Conservation (phyloP, 2,888 invertebrate genomes). For the Odontocerum albicorne region DNA sequence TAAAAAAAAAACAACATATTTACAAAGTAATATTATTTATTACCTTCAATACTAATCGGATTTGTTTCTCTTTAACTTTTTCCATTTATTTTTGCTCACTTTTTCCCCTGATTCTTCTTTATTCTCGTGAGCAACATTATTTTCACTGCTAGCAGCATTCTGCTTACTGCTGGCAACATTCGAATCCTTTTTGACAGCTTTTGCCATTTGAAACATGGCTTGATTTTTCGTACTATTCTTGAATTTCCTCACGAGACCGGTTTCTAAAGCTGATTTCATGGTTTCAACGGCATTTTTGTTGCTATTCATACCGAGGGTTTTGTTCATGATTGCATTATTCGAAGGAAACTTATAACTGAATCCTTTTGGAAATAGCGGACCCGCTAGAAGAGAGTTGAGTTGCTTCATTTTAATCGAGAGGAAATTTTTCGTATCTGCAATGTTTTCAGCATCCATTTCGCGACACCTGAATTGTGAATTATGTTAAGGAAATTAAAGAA, state of each 20-base stretch:
- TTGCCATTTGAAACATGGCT: slow-evolving; percentile 46
- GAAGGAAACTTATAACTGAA: slow-evolving; percentile 67
- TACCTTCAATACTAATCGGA: neutral
- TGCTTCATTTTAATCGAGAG: slow-evolving; percentile 56
- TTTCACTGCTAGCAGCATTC: neutral
- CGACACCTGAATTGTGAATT: slow-evolving; percentile 39
- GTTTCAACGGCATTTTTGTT: slow-evolving; percentile 52
- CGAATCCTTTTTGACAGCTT: slow-evolving; percentile 36
- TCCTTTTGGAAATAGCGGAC: slow-evolving; percentile 67
- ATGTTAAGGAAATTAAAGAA: slow-evolving; percentile 18
- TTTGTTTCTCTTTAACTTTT: slow-evolving; percentile 29
- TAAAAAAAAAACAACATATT: too few relatives aligned
- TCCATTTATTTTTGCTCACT: slow-evolving; percentile 35
- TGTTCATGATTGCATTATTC: slow-evolving; percentile 43
- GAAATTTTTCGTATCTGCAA: slow-evolving; percentile 51
- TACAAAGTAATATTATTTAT: too few relatives aligned
- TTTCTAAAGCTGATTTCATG: slow-evolving; percentile 52
- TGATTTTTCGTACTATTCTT: slow-evolving; percentile 53
- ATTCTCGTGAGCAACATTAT: neutral
- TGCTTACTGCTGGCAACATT: neutral
- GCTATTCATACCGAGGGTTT: slow-evolving; percentile 39
- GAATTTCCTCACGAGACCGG: slow-evolving; percentile 50
- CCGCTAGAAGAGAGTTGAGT: slow-evolving; percentile 54
- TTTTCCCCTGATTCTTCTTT: slow-evolving; percentile 8
- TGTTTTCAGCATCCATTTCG: slow-evolving; percentile 43